Evolutionary conservation across 2,797 vertebrate species (phyloP).

Genomic region (Spheniscus humboldti): DNA sequence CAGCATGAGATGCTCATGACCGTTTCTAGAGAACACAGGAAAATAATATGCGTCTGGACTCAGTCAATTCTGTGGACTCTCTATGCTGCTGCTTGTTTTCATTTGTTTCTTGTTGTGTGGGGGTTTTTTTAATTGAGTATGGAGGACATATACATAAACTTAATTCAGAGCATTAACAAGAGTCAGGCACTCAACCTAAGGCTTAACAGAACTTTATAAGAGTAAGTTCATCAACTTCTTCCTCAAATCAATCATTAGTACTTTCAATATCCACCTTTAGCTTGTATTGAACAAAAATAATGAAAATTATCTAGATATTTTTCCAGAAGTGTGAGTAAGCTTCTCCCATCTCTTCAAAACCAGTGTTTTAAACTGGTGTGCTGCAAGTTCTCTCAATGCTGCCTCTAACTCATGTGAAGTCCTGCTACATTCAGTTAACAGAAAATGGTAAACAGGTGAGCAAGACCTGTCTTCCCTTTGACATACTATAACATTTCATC

Average conservation of each 20-base stretch:
- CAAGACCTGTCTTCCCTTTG: background rate
- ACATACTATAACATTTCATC: background rate
- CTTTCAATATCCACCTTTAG: background rate
- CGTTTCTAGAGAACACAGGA: background rate
- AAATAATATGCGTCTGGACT: background rate
- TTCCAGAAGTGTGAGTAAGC: background rate
- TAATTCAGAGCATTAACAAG: background rate
- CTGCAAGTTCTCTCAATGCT: background rate
- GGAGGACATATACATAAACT: background rate
- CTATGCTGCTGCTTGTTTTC: background rate
- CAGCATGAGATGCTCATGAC: background rate
- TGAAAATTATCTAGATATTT: background rate
- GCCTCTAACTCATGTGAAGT: background rate
- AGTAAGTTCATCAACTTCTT: background rate
- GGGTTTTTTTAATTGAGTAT: background rate
- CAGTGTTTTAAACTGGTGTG: background rate
- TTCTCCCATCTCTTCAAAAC: background rate
- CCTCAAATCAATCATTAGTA: background rate
- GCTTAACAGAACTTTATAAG: background rate
- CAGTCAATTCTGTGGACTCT: background rate
- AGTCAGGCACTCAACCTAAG: background rate
- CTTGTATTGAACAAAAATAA: background rate
- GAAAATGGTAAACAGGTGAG: background rate
- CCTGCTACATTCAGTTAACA: background rate
- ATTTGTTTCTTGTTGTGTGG: background rate